phyloP scores from a whole-genome alignment of 2,888 invertebrate species.

The Psylliodes chrysocephalus region DNA sequence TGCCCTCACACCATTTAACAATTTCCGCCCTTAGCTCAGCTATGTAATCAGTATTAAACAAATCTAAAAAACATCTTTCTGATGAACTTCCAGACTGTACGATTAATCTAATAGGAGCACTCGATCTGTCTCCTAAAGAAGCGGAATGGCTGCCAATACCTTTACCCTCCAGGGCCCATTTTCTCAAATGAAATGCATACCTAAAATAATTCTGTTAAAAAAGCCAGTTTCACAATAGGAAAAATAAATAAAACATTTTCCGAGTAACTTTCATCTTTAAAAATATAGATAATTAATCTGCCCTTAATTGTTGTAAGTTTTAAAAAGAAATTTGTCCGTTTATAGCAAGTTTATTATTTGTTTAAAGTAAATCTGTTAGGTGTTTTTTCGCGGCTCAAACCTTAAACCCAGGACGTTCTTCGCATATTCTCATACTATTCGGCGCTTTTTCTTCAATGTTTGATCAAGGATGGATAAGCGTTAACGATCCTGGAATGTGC shows the following conservation, averaged over 20 bases:
- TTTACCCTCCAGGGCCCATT: constrained; percentile 87
- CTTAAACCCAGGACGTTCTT: too few species aligned
- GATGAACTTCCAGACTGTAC: constrained; percentile 90
- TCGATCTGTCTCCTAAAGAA: constrained; percentile 68
- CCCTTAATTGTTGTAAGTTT: not conserved
- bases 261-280: too few species aligned
- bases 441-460: too few species aligned
- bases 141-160: constrained; percentile 84
- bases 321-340: too few species aligned
- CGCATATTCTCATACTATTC: too few species aligned
- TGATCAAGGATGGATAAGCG: too few species aligned
- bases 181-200: constrained; percentile 88
- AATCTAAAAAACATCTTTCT: constrained; percentile 83
- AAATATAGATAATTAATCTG: not conserved
- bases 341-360: too few species aligned
- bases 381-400: too few species aligned
- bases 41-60: constrained; percentile 87
- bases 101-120: constrained; percentile 78
- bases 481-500: too few species aligned
- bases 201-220: constrained; percentile 63
- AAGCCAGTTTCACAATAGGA: too few species aligned
- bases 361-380: too few species aligned
- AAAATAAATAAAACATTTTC: too few species aligned
- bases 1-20: constrained; percentile 92
- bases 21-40: constrained; percentile 94